Evolutionary conservation across 1,140 invertebrate species (phyloP), one percentile per base, ranked within the genome.

Genomic region (Ruditapes philippinarum): DNA sequence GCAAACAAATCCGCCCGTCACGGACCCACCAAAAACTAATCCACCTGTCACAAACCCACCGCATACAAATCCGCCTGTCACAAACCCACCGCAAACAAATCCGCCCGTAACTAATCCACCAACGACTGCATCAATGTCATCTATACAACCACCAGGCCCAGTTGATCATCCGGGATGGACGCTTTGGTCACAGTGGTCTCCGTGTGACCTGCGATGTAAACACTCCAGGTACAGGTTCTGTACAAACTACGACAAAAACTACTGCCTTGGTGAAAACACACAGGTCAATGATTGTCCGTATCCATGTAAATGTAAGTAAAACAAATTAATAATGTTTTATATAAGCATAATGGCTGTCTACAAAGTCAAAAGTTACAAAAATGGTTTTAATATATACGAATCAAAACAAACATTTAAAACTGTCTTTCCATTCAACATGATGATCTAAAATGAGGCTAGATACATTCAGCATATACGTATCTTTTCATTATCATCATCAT

Each of bases 181-280:
- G 14, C 25, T 79, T 0, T 93, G 92, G 92, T 90, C 91, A 0
- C 40, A 54, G 4, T 93, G 90, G 90, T 91, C 92, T 19, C 60
- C 51, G 22, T 93, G 92, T 89, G 85, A 92, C 60, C 62, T 93
- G 7, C 78, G 89, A 31, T 93, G 92, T 38, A 57, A 80, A 28
- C 83, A 84, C 28, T 89, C 70, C 22, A 82, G 92, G 14, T 90
- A 92, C 62, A 76, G 92, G 25, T 83, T 92, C 51, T 93, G 92
- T 70, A 28, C 88, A 1, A 92, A 90, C 4, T 73, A 84, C 40
- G 80, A 92, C 33, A 40, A 14, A 17, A 70, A 76, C 19, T 78
- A 65, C 45, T 93, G 92, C 62, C 90, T 79, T 1, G 92, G 92
- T 36, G n/a, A 19, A 1, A 86, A 60, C 0, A 60, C 28, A 1